These are phyloP conservation scores for Catocala nupta DNA, from an alignment of 2,888 invertebrate genomes.

Conservation along the genomic window DNA sequence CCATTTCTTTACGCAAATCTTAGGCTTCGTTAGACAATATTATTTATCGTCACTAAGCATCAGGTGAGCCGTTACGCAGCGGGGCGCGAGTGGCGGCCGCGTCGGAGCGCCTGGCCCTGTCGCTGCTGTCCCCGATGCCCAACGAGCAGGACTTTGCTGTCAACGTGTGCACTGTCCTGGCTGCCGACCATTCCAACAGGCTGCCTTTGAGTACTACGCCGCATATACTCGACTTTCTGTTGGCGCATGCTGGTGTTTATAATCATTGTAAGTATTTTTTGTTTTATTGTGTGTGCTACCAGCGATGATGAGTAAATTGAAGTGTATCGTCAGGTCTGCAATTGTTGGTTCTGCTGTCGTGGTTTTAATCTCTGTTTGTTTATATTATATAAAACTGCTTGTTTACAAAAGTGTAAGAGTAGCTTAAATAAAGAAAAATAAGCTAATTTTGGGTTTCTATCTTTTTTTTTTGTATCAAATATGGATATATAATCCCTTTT, in stretches of 20 bases:
- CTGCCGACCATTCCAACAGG: slow-evolving; percentile 97
- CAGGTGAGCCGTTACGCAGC: slow-evolving; percentile 75
- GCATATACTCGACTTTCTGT: slow-evolving; percentile 94
- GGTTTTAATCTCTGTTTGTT: too few species aligned
- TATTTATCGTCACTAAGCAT: slow-evolving; percentile 63
- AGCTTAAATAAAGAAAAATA: too few species aligned
- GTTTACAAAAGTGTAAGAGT: not conserved
- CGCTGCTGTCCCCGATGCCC: slow-evolving; percentile 97
- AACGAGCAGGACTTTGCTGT: slow-evolving; percentile 99
- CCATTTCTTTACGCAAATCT: too few species aligned
- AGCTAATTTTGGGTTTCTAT: too few species aligned
- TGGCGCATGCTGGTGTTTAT: slow-evolving; percentile 98
- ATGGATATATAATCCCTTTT: too few species aligned
- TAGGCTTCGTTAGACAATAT: slow-evolving; percentile 37
- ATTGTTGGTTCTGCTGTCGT: too few species aligned
- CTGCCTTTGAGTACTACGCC: slow-evolving; percentile 95
- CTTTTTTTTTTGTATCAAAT: too few species aligned
- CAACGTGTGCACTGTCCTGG: slow-evolving; percentile 98
- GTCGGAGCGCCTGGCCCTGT: slow-evolving; percentile 94
- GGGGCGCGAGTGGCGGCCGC: slow-evolving; percentile 73
- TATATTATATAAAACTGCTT: too few species aligned
- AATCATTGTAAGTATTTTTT: slow-evolving; percentile 90
- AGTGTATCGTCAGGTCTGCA: too few species aligned
- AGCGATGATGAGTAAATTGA: too few species aligned
- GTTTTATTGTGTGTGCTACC: too few species aligned